A percentile compares a stretch with the other conserved stretches of the same genome.
Conservation (phyloP, 1,140 invertebrate genomes). For the Drosophila ambigua region DNA sequence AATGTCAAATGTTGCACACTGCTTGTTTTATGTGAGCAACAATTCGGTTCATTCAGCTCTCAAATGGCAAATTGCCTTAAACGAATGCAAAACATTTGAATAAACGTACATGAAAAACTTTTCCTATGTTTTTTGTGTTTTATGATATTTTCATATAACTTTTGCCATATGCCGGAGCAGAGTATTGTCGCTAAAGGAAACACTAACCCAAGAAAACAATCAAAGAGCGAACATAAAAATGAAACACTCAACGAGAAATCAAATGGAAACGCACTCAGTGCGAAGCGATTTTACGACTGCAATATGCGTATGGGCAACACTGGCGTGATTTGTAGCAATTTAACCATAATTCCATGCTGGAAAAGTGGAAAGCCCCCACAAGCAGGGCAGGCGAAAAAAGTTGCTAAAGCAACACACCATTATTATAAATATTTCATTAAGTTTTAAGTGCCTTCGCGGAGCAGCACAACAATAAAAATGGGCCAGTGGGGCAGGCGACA, state of each 20-base stretch:
- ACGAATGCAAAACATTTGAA: no score
- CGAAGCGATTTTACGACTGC: constrained; percentile 53
- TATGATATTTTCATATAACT: background rate
- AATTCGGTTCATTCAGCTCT: constrained; percentile 5
- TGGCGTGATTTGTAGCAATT: constrained; percentile 77
- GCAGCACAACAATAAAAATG: constrained; percentile 72
- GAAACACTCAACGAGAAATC: constrained; percentile 31
- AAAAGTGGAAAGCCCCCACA: constrained; percentile 9
- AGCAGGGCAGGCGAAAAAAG: constrained; percentile 45
- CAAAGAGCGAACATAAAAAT: constrained; percentile 23
- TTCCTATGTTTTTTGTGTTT: background rate
- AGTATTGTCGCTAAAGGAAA: constrained; percentile 12
- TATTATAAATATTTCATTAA: constrained; percentile 81
- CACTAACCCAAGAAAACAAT: constrained; percentile 18
- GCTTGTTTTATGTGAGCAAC: background rate
- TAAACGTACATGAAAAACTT: no score
- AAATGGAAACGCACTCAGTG: constrained; percentile 50
- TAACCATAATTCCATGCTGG: constrained; percentile 55
- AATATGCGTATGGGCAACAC: constrained; percentile 39
- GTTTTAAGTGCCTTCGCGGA: constrained; percentile 74
- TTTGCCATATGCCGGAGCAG: constrained; percentile 19
- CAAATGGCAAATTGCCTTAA: background rate
- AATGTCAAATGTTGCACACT: background rate
- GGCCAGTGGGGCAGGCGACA: constrained; percentile 11
- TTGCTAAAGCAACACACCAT: constrained; percentile 65